A percentile compares a stretch with the other conserved stretches of the same genome.
These are phyloP conservation scores for Ameiurus melas DNA, from an alignment of 2,113 vertebrate species.

Conservation along the genomic window DNA sequence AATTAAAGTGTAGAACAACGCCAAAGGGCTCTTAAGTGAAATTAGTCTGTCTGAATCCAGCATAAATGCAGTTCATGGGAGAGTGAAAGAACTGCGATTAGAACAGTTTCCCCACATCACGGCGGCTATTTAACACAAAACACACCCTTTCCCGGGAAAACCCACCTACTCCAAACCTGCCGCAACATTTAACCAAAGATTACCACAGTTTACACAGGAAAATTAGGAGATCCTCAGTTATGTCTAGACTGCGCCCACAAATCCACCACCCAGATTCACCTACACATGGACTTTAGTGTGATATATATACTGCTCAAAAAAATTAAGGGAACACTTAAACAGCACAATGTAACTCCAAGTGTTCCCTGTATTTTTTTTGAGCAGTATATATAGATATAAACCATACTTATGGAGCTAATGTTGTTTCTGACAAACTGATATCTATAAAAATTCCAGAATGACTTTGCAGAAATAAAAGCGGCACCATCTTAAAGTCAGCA, in stretches of 20 bases:
- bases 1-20: constrained; percentile 19
- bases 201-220: neutral
- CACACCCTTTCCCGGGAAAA: constrained; percentile 22
- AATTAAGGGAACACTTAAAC: too few relatives aligned
- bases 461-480: neutral
- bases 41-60: constrained; percentile 16
- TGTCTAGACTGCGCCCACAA: neutral
- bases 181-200: neutral
- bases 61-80: constrained; percentile 9
- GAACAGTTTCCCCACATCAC: neutral
- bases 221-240: neutral
- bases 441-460: neutral
- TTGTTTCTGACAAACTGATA: neutral
- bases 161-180: constrained; percentile 16
- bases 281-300: neutral
- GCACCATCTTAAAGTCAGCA: neutral
- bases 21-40: constrained; percentile 11
- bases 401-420: neutral
- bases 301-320: too few relatives aligned
- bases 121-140: neutral
- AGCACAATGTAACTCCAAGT: too few relatives aligned
- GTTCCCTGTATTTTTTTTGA: too few relatives aligned
- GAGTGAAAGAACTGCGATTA: neutral
- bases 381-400: too few relatives aligned
- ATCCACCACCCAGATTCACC: neutral